These are phyloP conservation scores for Pseudonaja textilis DNA, from an alignment of 2,113 vertebrate species.

Conservation along the genomic window DNA sequence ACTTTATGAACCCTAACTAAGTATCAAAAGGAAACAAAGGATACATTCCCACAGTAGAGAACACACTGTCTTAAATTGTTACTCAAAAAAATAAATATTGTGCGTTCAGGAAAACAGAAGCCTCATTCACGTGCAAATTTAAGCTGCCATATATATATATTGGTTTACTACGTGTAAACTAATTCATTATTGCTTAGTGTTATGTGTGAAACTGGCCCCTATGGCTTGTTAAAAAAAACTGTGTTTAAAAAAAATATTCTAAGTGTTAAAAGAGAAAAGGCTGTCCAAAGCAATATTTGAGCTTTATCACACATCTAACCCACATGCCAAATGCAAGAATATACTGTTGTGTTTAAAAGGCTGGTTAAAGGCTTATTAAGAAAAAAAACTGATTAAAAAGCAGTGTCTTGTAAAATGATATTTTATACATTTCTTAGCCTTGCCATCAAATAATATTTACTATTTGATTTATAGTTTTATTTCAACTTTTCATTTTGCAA, in stretches of 20 bases:
- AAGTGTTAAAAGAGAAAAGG: neutral
- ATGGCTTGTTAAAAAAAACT: neutral
- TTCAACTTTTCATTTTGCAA: neutral
- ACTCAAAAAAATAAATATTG: neutral
- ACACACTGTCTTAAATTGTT: neutral
- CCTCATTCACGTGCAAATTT: neutral
- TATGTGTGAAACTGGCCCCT: neutral
- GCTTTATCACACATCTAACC: neutral
- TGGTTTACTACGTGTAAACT: neutral
- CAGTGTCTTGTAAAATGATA: neutral
- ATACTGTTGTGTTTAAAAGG: neutral
- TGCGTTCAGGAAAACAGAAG: neutral
- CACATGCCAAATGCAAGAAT: neutral
- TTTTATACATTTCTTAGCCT: neutral
- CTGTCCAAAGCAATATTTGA: neutral
- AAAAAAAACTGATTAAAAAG: neutral
- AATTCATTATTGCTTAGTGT: neutral
- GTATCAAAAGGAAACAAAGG: neutral
- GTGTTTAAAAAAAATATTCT: neutral
- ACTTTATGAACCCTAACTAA: neutral
- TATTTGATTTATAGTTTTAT: neutral
- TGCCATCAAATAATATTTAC: slow-evolving; percentile 2
- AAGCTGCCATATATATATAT: neutral
- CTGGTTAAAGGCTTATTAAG: neutral
- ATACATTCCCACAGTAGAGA: neutral